Base-by-base conservation (phyloP, 2,113 vertebrate species). In the Cyanocitta stelleri region DNA sequence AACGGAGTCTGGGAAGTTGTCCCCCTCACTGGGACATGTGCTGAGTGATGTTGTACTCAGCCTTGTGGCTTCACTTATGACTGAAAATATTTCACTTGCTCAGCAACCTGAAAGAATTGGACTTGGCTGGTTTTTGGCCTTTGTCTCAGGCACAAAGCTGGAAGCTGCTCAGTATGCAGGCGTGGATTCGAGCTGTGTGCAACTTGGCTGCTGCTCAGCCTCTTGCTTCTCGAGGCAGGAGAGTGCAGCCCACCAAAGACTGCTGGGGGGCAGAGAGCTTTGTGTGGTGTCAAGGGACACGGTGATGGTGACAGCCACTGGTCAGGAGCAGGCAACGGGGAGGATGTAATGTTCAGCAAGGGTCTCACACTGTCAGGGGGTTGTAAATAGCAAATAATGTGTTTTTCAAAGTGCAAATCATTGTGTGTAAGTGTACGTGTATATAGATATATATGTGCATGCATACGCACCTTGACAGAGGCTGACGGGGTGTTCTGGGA, bases 31-130 rank as follows among this genome's bases (percentile, higher is more conserved):
- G 67, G 52, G 48, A 64, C 69, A 2, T 44, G 81, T 68, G 69
- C 66, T 82, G 66, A 44, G 81, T 44, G 87, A 68, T 49, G 91
- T 9, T 55, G 67, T n/a, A 39, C 93, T 87, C 81, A 82, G 90
- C 71, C 85, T 79, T 5, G 62, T 0, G 2, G 80, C 90, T 94
- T 87, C 51, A 2, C 48, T 91, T 85, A 16, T 13, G 58, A 24
- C 66, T 80, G 82, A 68, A 82, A 85, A 79, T 49, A 78, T 56
- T 96, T 87, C 77, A 56, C 71, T 95, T 19, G 18, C 54, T 95
- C 69, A 74, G 84, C 82, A 76, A 62, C 78, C 23, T 52, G 78
- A 62, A 80, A 85, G 87, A 75, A 62, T 66, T 56, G 49, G 56
- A 32, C 59, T 85, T 85, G 85, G 85, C 89, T 88, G 74, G 3